phyloP scores from a whole-genome alignment of 2,888 invertebrate species.

The Pseudococcus jackbeardsleyi region DNA sequence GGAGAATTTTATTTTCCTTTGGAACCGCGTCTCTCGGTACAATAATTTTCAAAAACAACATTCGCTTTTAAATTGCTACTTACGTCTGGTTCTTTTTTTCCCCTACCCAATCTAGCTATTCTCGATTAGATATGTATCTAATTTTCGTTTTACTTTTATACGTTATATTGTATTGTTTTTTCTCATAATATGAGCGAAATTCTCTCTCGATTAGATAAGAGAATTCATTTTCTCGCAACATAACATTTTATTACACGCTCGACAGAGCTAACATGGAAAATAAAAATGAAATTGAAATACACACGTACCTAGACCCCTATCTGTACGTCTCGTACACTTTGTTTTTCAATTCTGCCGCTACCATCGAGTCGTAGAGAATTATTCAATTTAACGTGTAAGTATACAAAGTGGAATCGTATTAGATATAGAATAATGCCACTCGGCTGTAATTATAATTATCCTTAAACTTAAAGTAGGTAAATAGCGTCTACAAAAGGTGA shows the following conservation, averaged over 20 bases:
- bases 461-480: neutral
- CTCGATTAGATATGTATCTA: slow-evolving; percentile 24
- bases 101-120: neutral
- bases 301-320: slow-evolving; percentile 1
- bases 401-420: neutral
- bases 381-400: neutral
- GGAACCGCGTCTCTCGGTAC: neutral
- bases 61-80: slow-evolving; percentile 29
- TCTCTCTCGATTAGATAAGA: slow-evolving; percentile 39
- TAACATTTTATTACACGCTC: slow-evolving; percentile 19
- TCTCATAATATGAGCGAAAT: slow-evolving; percentile 11
- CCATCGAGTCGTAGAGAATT: neutral
- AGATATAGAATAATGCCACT: no score
- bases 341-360: neutral
- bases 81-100: neutral
- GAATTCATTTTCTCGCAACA: slow-evolving; percentile 37
- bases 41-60: slow-evolving; percentile 37
- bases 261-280: slow-evolving; percentile 1
- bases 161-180: neutral
- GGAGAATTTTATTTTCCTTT: neutral
- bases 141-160: neutral
- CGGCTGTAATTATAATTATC: no score
- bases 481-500: neutral
- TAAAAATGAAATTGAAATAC: slow-evolving; percentile 38
- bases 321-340: neutral